Conservation (phyloP, 2,113 vertebrate genomes). For the Bufo gargarizans region DNA sequence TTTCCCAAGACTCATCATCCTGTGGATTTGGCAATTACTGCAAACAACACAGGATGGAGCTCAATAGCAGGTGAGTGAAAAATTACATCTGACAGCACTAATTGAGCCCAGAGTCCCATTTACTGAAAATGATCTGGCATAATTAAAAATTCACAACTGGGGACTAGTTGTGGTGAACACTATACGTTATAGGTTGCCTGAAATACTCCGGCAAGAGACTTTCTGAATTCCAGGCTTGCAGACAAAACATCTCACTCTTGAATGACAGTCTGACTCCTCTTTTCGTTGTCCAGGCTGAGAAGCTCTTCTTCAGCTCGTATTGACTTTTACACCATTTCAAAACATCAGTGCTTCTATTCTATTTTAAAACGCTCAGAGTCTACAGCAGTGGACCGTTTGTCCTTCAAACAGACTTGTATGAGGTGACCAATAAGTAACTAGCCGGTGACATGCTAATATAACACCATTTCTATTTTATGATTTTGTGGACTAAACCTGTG, state of each 20-base stretch:
- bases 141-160: slow-evolving; percentile 79
- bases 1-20: slow-evolving; percentile 63
- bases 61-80: slow-evolving; percentile 69
- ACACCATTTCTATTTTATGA: background rate
- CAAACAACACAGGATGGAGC: slow-evolving; percentile 65
- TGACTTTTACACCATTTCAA: slow-evolving; percentile 45
- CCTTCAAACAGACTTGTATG: slow-evolving; percentile 36
- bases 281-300: slow-evolving; percentile 26
- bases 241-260: slow-evolving; percentile 60
- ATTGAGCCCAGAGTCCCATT: slow-evolving; percentile 75
- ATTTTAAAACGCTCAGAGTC: slow-evolving; percentile 47
- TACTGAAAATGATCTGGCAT: slow-evolving; percentile 74
- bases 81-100: slow-evolving; percentile 74
- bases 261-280: slow-evolving; percentile 49
- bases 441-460: background rate
- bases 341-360: slow-evolving; percentile 43
- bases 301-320: slow-evolving; percentile 17
- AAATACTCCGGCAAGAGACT: slow-evolving; percentile 63
- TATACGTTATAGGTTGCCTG: slow-evolving; percentile 67
- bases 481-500: background rate
- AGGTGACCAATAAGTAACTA: background rate
- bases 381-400: background rate
- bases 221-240: slow-evolving; percentile 63
- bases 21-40: slow-evolving; percentile 69
- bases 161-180: slow-evolving; percentile 69